Conservation (phyloP, 2,888 invertebrate genomes). For the Mechanitis mazaeus region DNA sequence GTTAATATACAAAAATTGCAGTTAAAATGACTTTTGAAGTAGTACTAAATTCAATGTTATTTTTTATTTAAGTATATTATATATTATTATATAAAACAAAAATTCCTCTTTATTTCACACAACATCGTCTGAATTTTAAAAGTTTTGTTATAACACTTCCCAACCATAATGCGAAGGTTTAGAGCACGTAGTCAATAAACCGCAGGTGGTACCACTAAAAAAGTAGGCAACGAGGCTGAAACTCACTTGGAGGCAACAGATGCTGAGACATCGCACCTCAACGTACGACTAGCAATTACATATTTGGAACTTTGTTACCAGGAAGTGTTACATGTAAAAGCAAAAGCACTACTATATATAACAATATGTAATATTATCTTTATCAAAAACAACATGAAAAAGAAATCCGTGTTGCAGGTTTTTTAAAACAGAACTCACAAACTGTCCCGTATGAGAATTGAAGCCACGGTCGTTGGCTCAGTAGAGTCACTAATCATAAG, state of each 20-base stretch:
- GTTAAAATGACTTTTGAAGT: too few relatives aligned
- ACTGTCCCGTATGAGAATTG: too few relatives aligned
- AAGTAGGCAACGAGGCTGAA: constrained; percentile 10
- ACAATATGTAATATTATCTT: too few relatives aligned
- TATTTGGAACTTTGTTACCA: not conserved
- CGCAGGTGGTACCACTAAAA: constrained; percentile 17
- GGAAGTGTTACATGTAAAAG: not conserved
- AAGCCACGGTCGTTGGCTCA: too few relatives aligned
- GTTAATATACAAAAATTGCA: constrained; percentile 41
- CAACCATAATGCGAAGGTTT: not conserved
- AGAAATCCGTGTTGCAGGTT: too few relatives aligned
- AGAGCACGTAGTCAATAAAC: constrained; percentile 15
- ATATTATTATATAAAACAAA: too few relatives aligned
- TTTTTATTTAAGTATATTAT: too few relatives aligned
- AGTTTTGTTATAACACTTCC: not conserved
- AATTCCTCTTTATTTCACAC: not conserved
- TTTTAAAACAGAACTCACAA: too few relatives aligned
- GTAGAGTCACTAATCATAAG: too few relatives aligned
- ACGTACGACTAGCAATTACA: constrained; percentile 1
- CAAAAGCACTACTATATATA: not conserved
- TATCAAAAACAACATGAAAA: too few relatives aligned
- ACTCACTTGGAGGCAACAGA: constrained; percentile 13
- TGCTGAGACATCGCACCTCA: constrained; percentile 6
- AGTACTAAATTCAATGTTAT: too few relatives aligned
- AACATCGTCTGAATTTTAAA: not conserved